Conservation (phyloP, 2,797 vertebrate genomes). For the Aselliscus stoliczkanus region DNA sequence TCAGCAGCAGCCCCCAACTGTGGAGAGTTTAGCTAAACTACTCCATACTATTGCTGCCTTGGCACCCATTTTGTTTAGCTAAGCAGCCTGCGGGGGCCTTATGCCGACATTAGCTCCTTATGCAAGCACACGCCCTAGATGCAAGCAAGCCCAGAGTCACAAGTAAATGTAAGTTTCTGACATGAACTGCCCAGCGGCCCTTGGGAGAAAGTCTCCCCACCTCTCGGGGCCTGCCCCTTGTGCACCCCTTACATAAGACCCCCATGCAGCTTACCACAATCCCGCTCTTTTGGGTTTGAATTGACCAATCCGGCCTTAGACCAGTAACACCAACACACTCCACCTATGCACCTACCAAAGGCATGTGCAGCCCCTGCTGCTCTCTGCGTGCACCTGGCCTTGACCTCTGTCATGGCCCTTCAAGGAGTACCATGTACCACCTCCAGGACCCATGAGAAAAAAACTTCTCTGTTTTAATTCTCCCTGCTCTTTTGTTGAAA, state of each 20-base stretch:
- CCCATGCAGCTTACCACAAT: background rate
- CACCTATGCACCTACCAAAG: background rate
- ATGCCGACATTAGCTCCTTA: background rate
- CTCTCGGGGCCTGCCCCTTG: no score
- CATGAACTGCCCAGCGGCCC: background rate
- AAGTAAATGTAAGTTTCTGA: background rate
- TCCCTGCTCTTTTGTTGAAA: background rate
- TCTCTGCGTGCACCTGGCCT: background rate
- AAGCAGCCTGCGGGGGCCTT: background rate
- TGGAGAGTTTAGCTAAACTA: background rate
- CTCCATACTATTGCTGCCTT: background rate
- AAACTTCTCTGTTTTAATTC: background rate
- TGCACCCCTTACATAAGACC: background rate
- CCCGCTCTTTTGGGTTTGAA: background rate
- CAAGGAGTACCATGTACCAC: background rate
- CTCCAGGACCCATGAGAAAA: background rate
- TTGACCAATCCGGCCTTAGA: background rate
- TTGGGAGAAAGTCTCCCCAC: background rate
- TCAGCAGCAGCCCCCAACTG: background rate
- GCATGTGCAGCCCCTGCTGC: background rate
- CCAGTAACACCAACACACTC: background rate
- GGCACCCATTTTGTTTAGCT: background rate
- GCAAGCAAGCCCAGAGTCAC: background rate
- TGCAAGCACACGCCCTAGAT: background rate
- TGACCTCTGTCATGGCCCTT: background rate